Percentiles rank a stretch among this genome's conserved stretches.
These are phyloP conservation scores for Temnothorax unifasciatus DNA, from an alignment of 2,888 invertebrate species.

Conservation along the genomic window DNA sequence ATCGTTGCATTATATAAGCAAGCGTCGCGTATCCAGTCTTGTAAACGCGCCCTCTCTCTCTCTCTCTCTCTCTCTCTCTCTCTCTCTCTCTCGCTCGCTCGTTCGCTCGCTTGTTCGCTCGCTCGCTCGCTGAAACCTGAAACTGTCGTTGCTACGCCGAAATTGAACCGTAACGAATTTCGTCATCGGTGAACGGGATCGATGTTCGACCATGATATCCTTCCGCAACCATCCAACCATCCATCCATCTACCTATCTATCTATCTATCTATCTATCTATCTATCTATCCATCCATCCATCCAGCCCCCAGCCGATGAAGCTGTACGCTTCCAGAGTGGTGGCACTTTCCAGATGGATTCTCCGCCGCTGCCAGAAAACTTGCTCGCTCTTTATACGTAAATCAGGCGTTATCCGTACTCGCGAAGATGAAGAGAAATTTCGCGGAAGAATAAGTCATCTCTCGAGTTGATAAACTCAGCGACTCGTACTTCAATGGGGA, in stretches of 20 bases:
- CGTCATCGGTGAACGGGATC: conserved; percentile 23
- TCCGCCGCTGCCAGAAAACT: conserved; percentile 8
- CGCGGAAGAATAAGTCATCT: conserved; percentile 12
- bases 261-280: neutral
- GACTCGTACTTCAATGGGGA: neutral
- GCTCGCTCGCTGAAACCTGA: conserved; percentile 1
- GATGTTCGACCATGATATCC: conserved; percentile 32
- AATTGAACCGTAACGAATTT: conserved; percentile 53
- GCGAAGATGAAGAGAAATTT: conserved; percentile 18
- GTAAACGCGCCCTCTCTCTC: conserved; percentile 5
- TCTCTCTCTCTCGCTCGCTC: neutral
- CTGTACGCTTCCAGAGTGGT: conserved; percentile 17
- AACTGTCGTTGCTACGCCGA: conserved; percentile 22
- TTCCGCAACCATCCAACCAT: conserved; percentile 1
- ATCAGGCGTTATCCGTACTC: conserved; percentile 2
- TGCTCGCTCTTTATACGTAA: conserved; percentile 30
- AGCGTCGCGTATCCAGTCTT: conserved; percentile 20
- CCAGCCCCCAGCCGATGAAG: neutral
- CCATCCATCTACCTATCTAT: neutral
- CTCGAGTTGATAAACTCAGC: conserved; percentile 20
- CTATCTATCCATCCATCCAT: neutral
- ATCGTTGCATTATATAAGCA: conserved; percentile 39
- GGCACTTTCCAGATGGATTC: conserved; percentile 27
- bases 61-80: neutral
- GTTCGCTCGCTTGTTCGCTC: neutral